Evolutionary conservation across 1,140 invertebrate genomes (phyloP), one percentile per base, ranked within the genome.

Genomic region (Brachionus koreanus): DNA sequence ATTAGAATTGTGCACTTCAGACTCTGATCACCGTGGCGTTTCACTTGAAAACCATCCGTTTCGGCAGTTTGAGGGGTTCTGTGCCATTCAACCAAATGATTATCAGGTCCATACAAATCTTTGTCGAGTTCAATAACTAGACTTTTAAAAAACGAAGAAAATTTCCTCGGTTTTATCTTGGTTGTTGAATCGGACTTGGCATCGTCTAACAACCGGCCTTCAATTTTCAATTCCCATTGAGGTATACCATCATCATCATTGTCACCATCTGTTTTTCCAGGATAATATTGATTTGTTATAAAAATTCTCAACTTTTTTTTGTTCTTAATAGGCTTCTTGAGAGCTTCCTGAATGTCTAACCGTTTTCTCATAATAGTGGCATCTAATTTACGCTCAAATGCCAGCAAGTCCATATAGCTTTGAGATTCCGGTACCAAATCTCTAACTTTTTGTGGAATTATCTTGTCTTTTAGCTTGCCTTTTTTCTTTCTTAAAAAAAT

Each of bases 31-130:
- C 98, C 98, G 0, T 97, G 97, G 83, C 98, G 91, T 90, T 99
- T 99, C 46, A 99, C 94, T 90, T 99, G 98, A 89, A 99, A 99
- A 0, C 98, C 98, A 90, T 99, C 98, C 25, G 98, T 99, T 91
- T 99, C 98, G 88, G 98, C 95, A 1, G 97, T 99, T 81, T 94
- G 96, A 29, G 95, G 92, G 1, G 96, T 98, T 86, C 98, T 92
- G 90, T 99, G 97, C 96, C 96, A 98, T 88, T 89, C 86, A 13
- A 88, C 96, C 74, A 98, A 91, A 90, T 99, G 97, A 90, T 99
- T 99, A 88, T 99, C 98, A 19, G 98, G 97, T 1, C 98, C 98
- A 90, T 99, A 99, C 74, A 99, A 90, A 88, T 99, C 96, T 88
- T 98, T 99, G 87, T 99, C 98, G 84, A 99, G 88, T 89, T 99